phyloP scores from a whole-genome alignment of 92 coral and sea anemone species.

The Montipora capitata region DNA sequence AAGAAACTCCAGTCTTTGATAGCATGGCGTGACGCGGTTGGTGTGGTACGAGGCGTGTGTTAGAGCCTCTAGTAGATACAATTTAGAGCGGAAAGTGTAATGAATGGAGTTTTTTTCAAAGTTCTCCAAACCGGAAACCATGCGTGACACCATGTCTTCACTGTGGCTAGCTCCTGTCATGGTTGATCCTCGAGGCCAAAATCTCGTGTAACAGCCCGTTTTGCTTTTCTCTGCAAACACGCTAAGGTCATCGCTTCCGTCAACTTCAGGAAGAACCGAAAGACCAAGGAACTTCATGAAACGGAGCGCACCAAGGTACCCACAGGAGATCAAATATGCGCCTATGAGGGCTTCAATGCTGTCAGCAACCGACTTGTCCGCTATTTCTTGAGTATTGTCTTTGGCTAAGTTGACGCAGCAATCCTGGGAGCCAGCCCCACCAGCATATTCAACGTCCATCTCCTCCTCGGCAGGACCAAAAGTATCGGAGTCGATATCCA shows the following conservation, averaged over 20 bases:
- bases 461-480: neutral
- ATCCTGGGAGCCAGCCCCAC: neutral
- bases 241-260: neutral
- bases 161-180: neutral
- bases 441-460: conserved; percentile 30
- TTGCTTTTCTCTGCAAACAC: neutral
- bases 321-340: conserved; percentile 90
- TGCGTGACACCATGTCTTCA: conserved; percentile 14
- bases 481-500: conserved; percentile 10
- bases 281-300: conserved; percentile 90
- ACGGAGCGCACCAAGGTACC: conserved; percentile 87
- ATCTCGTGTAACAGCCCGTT: conserved; percentile 49
- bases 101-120: conserved; percentile 76
- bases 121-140: conserved; percentile 69
- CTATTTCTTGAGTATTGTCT: conserved; percentile 74
- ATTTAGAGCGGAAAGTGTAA: conserved; percentile 80
- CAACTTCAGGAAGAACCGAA: conserved; percentile 68
- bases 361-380: conserved; percentile 98
- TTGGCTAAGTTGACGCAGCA: neutral
- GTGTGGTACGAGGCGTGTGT: conserved; percentile 91
- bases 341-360: conserved; percentile 97
- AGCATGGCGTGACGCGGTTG: conserved; percentile 86
- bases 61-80: conserved; percentile 87
- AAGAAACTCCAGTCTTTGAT: conserved; percentile 96
- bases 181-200: neutral